A percentile compares a stretch with the other conserved stretches of the same genome.
phyloP scores from a whole-genome alignment of 1,140 invertebrate species.

The Orius insidiosus region DNA sequence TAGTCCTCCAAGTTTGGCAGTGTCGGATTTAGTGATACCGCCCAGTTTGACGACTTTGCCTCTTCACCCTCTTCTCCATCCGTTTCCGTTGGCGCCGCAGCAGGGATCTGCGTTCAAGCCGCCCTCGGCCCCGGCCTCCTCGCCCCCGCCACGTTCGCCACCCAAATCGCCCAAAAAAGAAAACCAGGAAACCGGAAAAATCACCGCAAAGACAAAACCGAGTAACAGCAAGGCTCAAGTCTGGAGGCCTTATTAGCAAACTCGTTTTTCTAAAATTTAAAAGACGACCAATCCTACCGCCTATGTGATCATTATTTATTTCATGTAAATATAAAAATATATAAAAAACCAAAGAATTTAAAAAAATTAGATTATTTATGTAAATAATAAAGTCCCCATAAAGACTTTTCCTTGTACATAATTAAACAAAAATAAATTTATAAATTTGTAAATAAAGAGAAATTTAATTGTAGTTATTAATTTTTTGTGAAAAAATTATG shows the following conservation, averaged over 20 bases:
- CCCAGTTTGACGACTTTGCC: neutral
- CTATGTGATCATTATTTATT: no score
- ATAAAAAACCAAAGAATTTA: no score
- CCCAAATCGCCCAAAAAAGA: neutral
- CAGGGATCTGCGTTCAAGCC: slow-evolving; percentile 5
- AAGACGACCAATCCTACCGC: no score
- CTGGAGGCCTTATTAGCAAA: slow-evolving; percentile 13
- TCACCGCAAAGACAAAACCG: slow-evolving; percentile 9
- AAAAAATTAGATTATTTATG: no score
- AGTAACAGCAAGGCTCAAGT: slow-evolving; percentile 10
- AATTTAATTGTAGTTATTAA: no score
- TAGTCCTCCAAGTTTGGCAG: neutral
- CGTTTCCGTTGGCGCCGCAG: neutral
- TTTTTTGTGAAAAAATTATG: no score
- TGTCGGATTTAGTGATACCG: neutral
- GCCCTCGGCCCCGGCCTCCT: slow-evolving; percentile 1
- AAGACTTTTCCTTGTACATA: no score
- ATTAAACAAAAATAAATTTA: no score
- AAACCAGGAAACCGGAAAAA: neutral
- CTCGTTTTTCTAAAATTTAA: no score
- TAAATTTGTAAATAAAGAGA: no score
- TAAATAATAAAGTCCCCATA: no score
- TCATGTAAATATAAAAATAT: no score
- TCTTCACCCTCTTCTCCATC: slow-evolving; percentile 4
- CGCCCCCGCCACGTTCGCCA: slow-evolving; percentile 1